Percentiles rank a stretch among this genome's conserved stretches.
Evolutionary conservation across 2,113 vertebrate species (phyloP).

Genomic region (Cacatua alba): DNA sequence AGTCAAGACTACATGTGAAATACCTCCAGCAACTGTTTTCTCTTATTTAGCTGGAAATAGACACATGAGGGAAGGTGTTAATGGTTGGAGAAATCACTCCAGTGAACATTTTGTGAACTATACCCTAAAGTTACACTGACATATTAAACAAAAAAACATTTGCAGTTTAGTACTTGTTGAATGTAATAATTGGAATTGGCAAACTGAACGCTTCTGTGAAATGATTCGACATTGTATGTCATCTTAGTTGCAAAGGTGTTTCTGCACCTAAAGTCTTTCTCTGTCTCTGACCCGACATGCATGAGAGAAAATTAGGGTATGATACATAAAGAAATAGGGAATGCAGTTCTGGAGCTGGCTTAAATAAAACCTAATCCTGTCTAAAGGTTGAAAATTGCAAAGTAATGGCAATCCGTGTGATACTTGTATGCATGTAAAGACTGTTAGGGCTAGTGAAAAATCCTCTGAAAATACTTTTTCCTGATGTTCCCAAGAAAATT

Average conservation of each 20-base stretch:
- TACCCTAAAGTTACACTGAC: neutral
- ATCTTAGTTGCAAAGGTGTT: neutral
- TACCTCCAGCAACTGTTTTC: neutral
- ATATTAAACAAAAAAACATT: neutral
- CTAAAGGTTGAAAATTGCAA: neutral
- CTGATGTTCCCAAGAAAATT: neutral
- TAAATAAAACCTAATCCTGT: neutral
- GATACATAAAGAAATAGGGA: neutral
- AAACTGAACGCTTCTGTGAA: neutral
- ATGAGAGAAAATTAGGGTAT: neutral
- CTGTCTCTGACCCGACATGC: neutral
- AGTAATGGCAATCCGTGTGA: too few species aligned
- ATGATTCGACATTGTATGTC: neutral
- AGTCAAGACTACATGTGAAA: neutral
- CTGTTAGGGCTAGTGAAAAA: neutral
- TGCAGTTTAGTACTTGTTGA: neutral
- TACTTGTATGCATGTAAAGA: neutral
- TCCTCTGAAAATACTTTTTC: neutral
- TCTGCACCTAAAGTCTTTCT: neutral
- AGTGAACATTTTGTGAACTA: neutral
- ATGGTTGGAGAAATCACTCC: neutral
- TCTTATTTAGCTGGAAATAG: neutral
- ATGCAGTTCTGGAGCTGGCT: neutral
- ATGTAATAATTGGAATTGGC: neutral
- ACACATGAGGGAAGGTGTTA: neutral